Conservation (phyloP, 2,113 vertebrate genomes). For the Centropus unirufus region DNA sequence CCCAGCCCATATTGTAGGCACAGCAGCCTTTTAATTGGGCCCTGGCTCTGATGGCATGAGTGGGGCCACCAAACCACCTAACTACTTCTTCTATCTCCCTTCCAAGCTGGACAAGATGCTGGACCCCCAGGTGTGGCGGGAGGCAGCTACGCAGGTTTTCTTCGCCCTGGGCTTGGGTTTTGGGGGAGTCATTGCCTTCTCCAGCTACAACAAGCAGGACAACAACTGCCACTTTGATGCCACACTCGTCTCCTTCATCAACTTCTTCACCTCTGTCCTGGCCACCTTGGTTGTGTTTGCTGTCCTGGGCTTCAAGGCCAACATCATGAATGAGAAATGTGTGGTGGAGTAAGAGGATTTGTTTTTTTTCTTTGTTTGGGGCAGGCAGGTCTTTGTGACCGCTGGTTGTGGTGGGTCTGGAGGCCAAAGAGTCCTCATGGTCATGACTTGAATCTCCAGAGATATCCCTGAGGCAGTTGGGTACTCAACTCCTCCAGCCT, state of each 20-base stretch:
- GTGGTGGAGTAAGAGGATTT: constrained; percentile 90
- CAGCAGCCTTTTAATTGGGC: background rate
- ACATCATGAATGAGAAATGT: constrained; percentile 98
- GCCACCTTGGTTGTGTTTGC: constrained; percentile 98
- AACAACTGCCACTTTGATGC: constrained; percentile 99
- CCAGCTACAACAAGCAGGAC: constrained; percentile 98
- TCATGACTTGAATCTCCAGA: background rate
- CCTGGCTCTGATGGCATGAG: background rate
- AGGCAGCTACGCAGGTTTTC: constrained; percentile 97
- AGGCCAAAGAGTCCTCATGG: background rate
- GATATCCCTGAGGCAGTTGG: background rate
- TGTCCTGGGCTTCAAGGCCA: constrained; percentile 98
- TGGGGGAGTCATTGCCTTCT: constrained; percentile 97
- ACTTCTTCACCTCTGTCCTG: constrained; percentile 95
- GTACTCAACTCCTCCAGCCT: background rate
- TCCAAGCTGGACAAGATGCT: constrained; percentile 96
- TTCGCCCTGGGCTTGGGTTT: constrained; percentile 96
- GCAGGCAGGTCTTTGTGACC: background rate
- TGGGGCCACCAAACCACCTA: background rate
- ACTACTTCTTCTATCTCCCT: background rate
- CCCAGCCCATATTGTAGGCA: background rate
- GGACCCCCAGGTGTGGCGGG: constrained; percentile 96
- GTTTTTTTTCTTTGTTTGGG: background rate
- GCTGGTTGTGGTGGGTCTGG: background rate
- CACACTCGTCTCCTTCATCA: constrained; percentile 92